Evolutionary conservation across 2,888 invertebrate species (phyloP).

Genomic region (Sisyra nigra): DNA sequence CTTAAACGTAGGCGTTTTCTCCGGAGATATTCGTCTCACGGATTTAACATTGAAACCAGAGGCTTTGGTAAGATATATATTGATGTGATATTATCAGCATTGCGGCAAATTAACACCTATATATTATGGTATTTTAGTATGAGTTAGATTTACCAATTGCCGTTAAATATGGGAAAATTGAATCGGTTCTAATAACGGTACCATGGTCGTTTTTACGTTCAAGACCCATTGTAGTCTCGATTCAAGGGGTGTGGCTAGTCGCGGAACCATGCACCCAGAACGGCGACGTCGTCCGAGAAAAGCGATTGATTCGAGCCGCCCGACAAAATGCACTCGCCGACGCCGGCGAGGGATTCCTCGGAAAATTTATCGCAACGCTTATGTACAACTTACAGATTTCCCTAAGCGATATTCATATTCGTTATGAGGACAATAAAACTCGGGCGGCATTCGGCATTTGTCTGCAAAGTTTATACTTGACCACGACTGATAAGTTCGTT

Average conservation of each 20-base stretch:
- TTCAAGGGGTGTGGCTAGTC: constrained; percentile 62
- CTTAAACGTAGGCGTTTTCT: constrained; percentile 68
- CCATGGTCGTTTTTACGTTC: constrained; percentile 65
- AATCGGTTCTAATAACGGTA: constrained; percentile 55
- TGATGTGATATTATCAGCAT: background rate
- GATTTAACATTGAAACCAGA: constrained; percentile 66
- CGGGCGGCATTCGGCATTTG: constrained; percentile 58
- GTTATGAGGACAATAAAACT: constrained; percentile 62
- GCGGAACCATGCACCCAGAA: constrained; percentile 57
- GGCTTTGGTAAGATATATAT: constrained; percentile 46
- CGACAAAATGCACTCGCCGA: constrained; percentile 55
- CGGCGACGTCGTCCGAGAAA: constrained; percentile 55
- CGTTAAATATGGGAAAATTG: constrained; percentile 66
- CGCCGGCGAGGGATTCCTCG: constrained; percentile 44
- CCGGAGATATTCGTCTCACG: constrained; percentile 60
- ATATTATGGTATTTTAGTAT: constrained; percentile 43
- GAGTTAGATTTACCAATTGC: constrained; percentile 67
- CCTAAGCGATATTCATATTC: constrained; percentile 60
- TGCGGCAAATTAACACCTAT: background rate
- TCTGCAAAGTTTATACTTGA: constrained; percentile 58
- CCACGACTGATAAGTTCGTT: constrained; percentile 57
- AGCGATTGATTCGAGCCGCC: constrained; percentile 50
- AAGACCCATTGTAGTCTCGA: constrained; percentile 51
- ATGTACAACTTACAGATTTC: constrained; percentile 68
- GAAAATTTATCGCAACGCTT: constrained; percentile 56